Evolutionary conservation across 2,888 invertebrate species (phyloP).

Genomic region (Laspeyria flexula): DNA sequence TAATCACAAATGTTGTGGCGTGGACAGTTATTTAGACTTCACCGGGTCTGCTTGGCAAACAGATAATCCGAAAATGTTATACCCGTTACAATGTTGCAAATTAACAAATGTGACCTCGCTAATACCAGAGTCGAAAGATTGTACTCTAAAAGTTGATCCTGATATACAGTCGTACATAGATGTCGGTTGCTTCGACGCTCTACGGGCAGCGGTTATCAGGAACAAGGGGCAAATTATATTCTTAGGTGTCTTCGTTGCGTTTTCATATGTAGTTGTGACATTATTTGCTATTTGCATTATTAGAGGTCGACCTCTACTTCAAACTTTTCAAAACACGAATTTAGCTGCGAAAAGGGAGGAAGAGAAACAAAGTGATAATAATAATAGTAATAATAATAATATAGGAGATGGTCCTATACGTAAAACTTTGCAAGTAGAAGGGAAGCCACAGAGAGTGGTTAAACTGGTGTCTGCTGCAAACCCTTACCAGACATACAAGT

Average conservation of each 20-base stretch:
- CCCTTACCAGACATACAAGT: conserved; percentile 68
- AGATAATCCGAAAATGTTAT: conserved; percentile 51
- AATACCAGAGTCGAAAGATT: conserved; percentile 58
- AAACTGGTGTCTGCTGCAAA: conserved; percentile 71
- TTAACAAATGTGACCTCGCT: conserved; percentile 57
- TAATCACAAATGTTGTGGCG: conserved; percentile 74
- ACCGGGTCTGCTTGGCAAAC: conserved; percentile 63
- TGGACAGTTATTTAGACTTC: conserved; percentile 65
- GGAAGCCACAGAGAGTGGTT: conserved; percentile 69
- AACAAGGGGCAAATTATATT: conserved; percentile 64
- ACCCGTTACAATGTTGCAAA: conserved; percentile 73
- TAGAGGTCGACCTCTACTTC: conserved; percentile 65
- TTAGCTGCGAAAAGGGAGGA: conserved; percentile 43
- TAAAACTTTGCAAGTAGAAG: conserved; percentile 66
- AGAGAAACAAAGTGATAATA: conserved; percentile 29
- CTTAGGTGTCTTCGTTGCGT: conserved; percentile 52
- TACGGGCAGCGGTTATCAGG: conserved; percentile 55
- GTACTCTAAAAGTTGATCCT: conserved; percentile 49
- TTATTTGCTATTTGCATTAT: conserved; percentile 71
- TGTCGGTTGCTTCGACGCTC: conserved; percentile 62
- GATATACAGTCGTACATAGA: conserved; percentile 51
- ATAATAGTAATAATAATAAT: not conserved
- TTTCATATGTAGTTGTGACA: conserved; percentile 56
- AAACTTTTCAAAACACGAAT: conserved; percentile 41
- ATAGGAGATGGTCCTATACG: conserved; percentile 55